Conservation (phyloP, 2,797 vertebrate genomes). For the Cyprinella venusta region DNA sequence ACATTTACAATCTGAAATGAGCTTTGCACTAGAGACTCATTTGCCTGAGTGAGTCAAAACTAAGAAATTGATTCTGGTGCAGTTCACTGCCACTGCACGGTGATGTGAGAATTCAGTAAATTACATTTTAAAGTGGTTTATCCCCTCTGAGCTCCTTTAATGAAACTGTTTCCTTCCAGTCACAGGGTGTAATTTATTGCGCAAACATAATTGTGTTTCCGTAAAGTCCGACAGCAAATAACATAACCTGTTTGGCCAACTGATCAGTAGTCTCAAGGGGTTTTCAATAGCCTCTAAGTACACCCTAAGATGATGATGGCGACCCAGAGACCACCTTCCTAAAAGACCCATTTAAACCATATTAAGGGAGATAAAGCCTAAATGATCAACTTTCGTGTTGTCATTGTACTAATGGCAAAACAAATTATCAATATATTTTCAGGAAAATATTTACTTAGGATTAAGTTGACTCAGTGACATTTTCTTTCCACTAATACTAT, state of each 20-base stretch:
- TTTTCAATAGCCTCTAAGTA: no score
- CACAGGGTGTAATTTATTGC: constrained; percentile 13
- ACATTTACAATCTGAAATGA: constrained; percentile 11
- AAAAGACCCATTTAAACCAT: neutral
- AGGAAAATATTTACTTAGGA: no score
- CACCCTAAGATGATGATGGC: neutral
- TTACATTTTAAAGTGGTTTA: constrained; percentile 42
- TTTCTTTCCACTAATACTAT: no score
- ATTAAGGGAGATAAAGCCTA: no score
- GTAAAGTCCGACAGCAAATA: neutral
- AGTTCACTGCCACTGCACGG: constrained; percentile 33
- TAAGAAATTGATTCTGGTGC: constrained; percentile 42
- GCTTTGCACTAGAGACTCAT: constrained; percentile 41
- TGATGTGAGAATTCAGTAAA: constrained; percentile 22
- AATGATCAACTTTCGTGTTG: neutral
- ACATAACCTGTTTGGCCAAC: neutral
- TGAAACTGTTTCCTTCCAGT: constrained; percentile 27
- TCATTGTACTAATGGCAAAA: neutral
- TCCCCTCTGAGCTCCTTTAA: constrained; percentile 33
- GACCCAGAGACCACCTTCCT: neutral
- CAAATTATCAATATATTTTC: neutral
- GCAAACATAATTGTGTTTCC: neutral
- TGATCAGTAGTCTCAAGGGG: neutral
- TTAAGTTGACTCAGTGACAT: no score
- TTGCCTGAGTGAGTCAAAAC: constrained; percentile 39